Evolutionary conservation across 2,888 invertebrate species (phyloP).

Genomic region (Pachliopta kotzebuea): DNA sequence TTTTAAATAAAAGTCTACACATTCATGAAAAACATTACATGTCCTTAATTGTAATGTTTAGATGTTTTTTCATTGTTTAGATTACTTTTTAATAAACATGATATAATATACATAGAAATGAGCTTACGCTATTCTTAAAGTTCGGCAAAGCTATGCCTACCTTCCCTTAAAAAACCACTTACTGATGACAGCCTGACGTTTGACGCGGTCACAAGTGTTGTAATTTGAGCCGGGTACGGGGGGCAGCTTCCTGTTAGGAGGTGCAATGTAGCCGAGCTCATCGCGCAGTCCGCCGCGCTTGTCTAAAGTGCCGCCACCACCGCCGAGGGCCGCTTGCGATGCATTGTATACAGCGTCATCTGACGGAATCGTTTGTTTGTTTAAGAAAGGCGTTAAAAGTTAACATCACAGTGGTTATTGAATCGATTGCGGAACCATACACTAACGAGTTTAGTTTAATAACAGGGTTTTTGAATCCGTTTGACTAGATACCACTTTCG

Average conservation of each 20-base stretch:
- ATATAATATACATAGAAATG: too few species aligned
- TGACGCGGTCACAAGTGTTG: constrained; percentile 96
- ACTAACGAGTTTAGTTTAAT: too few species aligned
- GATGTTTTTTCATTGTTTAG: too few species aligned
- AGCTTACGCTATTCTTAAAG: too few species aligned
- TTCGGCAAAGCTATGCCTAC: too few species aligned
- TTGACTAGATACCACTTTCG: too few species aligned
- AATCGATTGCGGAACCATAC: too few species aligned
- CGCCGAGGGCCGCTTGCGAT: constrained; percentile 83
- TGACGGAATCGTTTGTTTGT: constrained; percentile 50
- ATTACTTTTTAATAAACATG: too few species aligned
- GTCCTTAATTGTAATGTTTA: too few species aligned
- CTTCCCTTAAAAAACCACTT: constrained; percentile 66
- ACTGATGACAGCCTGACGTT: constrained; percentile 96
- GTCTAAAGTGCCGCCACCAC: constrained; percentile 87
- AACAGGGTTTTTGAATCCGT: too few species aligned
- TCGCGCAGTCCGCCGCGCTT: constrained; percentile 91
- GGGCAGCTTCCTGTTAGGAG: constrained; percentile 94
- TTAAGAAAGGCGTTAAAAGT: neutral
- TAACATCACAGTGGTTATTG: neutral
- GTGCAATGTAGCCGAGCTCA: constrained; percentile 95
- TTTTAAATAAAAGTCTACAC: too few species aligned
- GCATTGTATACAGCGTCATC: constrained; percentile 96
- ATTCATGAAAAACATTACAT: too few species aligned
- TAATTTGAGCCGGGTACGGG: constrained; percentile 96